Evolutionary conservation across 2,113 vertebrate species (phyloP), one percentile per base, ranked within the genome.

Genomic region (Microcebus ravelobensis): DNA sequence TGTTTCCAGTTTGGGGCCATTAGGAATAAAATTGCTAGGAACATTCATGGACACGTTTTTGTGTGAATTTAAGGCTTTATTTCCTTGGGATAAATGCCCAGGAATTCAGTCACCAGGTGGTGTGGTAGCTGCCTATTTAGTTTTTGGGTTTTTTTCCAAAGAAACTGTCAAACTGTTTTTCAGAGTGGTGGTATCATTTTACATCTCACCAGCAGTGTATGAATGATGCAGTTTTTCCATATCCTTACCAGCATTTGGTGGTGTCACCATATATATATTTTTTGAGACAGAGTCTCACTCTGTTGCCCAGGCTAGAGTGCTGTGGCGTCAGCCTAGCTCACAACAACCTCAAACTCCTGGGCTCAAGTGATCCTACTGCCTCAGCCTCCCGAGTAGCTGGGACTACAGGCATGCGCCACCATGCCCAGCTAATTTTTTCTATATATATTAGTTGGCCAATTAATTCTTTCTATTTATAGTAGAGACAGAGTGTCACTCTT

Each of bases 11-110:
- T 45, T 96, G 36, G 9, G 31, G 25, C 8, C 84, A 48, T 45
- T 65, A 61, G 77, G 71, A 94, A 89, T 76, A 86, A 94, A 95
- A 85, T 67, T 63, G 12, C 20, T 70, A 71, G 11, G 39, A 73
- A 82, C 57, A 95, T 63, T 94, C 36, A 52, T 39, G 29, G 52
- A 31, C 50, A 61, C 50, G 42, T 68, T 91, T 45, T 87, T 84
- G 34, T 71, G 34, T 90, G 65, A 92, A 42, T 6, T 39, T 81
- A 65, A 87, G 13, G 36, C 93, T 77, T 79, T 61, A 90, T 71
- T 87, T 87, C 73, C 79, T 25, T 74, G 65, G 76, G 50, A 86
- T 68, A 74, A 61, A 82, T 48, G 45, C 52, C 76, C 74, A 59
- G 39, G 39, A 87, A 45, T 77, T 29, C 39, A 65, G 36, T 50